These are phyloP conservation scores for Aphidius colemani DNA, from an alignment of 2,888 invertebrate species.

Conservation along the genomic window DNA sequence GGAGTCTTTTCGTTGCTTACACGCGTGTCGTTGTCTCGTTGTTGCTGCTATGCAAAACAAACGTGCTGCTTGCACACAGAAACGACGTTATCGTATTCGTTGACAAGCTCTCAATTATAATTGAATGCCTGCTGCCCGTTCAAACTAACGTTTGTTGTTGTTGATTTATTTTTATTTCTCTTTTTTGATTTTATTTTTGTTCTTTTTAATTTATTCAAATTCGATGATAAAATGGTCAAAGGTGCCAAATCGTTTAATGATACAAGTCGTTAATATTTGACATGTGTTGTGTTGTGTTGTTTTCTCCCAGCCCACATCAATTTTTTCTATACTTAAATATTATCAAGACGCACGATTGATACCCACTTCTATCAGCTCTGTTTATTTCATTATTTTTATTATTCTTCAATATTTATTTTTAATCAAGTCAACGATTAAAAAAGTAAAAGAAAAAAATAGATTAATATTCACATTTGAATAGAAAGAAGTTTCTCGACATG, in stretches of 20 bases:
- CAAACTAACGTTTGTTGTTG: conserved; percentile 18
- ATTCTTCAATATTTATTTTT: neutral
- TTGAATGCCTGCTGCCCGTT: conserved; percentile 39
- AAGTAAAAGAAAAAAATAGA: neutral
- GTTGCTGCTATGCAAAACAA: neutral
- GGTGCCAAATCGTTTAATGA: conserved; percentile 54
- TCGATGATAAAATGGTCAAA: conserved; percentile 43
- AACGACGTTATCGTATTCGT: conserved; percentile 45
- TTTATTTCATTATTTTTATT: neutral
- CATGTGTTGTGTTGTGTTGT: conserved; percentile 44
- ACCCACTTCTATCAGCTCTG: neutral
- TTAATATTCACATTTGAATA: conserved; percentile 1
- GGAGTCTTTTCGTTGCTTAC: conserved; percentile 5
- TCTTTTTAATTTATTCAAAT: conserved; percentile 46
- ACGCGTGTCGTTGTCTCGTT: conserved; percentile 9
- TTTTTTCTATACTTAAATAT: no score
- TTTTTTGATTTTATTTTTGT: neutral
- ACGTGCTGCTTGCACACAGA: conserved; percentile 7
- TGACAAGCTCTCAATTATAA: conserved; percentile 55
- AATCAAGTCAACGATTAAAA: neutral
- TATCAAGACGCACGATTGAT: neutral
- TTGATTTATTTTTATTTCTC: conserved; percentile 9
- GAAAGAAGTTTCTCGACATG: conserved; percentile 12
- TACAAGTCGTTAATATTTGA: conserved; percentile 53
- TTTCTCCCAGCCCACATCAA: neutral